These are phyloP conservation scores for Eudemis profundana DNA, from an alignment of 2,888 invertebrate species.

Conservation along the genomic window DNA sequence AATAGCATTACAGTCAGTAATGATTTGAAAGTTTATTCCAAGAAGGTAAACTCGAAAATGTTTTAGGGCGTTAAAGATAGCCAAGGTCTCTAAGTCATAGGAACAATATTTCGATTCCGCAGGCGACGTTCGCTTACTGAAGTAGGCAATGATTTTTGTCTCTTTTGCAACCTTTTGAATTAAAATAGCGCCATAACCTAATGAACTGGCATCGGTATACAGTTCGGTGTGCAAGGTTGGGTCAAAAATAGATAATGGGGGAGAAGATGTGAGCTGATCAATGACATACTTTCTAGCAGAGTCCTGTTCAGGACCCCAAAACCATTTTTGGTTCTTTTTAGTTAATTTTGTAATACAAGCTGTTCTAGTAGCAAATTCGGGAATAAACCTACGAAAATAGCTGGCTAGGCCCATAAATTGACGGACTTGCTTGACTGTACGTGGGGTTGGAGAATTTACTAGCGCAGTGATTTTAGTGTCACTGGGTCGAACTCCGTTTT, in stretches of 20 bases:
- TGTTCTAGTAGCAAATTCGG: neutral
- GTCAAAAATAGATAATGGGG: neutral
- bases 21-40: neutral
- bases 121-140: conserved; percentile 9
- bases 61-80: conserved; percentile 19
- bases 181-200: conserved; percentile 19
- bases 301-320: conserved; percentile 8
- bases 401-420: conserved; percentile 7
- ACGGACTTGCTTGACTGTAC: conserved; percentile 5
- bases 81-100: conserved; percentile 19
- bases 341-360: conserved; percentile 14
- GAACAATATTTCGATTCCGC: conserved; percentile 13
- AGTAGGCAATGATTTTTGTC: conserved; percentile 8
- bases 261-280: neutral
- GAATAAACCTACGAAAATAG: conserved; percentile 11
- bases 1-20: conserved; percentile 23
- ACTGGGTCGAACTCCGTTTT: neutral
- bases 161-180: conserved; percentile 2
- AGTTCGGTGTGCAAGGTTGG: conserved; percentile 1
- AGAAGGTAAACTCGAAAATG: conserved; percentile 17
- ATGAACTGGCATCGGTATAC: conserved; percentile 18
- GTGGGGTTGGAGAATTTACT: conserved; percentile 4
- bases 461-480: conserved; percentile 1
- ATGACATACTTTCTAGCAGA: conserved; percentile 12
- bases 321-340: conserved; percentile 2